Conservation (phyloP, 2,797 vertebrate species). For the Oreortyx pictus region DNA sequence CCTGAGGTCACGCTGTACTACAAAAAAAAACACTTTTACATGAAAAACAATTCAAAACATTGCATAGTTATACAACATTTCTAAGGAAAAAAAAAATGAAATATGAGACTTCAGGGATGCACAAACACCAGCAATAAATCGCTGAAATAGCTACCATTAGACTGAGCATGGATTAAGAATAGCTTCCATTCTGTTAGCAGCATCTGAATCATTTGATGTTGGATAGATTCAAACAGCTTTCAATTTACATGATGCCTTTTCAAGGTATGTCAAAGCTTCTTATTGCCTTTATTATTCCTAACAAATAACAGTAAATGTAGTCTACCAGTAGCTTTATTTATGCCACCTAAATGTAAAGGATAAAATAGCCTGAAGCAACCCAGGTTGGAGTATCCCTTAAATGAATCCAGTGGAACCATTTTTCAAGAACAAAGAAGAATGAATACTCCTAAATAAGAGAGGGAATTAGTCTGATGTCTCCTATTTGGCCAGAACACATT, state of each 20-base stretch:
- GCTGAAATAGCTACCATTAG: not conserved
- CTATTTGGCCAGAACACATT: not conserved
- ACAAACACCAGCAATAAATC: not conserved
- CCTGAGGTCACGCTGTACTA: not conserved
- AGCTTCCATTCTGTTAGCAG: not conserved
- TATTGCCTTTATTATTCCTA: not conserved
- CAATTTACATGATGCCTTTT: not conserved
- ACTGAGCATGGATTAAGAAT: conserved; percentile 7
- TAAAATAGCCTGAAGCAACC: not conserved
- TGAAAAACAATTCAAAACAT: not conserved
- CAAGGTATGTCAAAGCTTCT: conserved; percentile 13
- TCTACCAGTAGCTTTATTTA: not conserved
- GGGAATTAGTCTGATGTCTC: not conserved
- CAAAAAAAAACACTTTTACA: not conserved
- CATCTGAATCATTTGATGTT: not conserved
- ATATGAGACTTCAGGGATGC: not conserved
- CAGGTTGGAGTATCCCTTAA: not conserved
- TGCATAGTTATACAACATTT: not conserved
- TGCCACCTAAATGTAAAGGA: not conserved
- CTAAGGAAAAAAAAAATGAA: not conserved
- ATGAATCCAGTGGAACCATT: not conserved
- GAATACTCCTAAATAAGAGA: not conserved
- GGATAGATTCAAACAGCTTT: not conserved
- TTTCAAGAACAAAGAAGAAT: not conserved
- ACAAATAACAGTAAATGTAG: conserved; percentile 6